Evolutionary conservation across 2,113 vertebrate species (phyloP), one percentile per base, ranked within the genome.

Genomic region (Nycticebus coucang): DNA sequence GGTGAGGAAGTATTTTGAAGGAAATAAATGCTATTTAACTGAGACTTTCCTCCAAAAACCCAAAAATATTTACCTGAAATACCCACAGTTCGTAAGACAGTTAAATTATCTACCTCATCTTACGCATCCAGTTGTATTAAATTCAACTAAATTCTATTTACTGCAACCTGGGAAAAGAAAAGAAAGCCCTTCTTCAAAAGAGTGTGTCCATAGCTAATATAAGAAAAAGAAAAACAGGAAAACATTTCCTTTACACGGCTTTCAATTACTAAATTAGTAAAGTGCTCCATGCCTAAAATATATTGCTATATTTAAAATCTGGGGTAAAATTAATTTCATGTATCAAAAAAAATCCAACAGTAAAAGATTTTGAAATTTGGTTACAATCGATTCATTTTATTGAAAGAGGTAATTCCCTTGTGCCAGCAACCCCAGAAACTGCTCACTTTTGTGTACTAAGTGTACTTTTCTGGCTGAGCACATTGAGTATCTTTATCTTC

Each of bases 381-480:
- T 97, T 97, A 92, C 5, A 87, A 95, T 88, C 79, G 75, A 97
- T 87, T 93, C 14, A 5, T 74, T 92, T 95, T 93, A 90, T 92
- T 71, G 37, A 86, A 87, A 90, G 28, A 82, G 21, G 24, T 22
- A 59, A 80, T 97, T 92, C 9, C 33, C 45, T 45, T 80, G 24
- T 7, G 60, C 24, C 19, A 82, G 45, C 35, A 68, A 26, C 14
- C 83, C 85, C n/a, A 26, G n/a, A 87, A 93, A 57, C 62, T 24
- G 33, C 79, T 84, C 18, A 45, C 66, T 82, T 87, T 33, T 72
- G 78, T 87, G 30, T 72, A 45, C 37, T 50, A 33, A 91, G 55
- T 69, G 64, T 53, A 81, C 72, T 28, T 84, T 84, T 78, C 74
- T 78, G 26, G 68, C 53, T 92, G 66, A 80, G 41, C 30, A 59